A percentile compares a stretch with the other conserved stretches of the same genome.
Evolutionary conservation across 2,888 invertebrate species (phyloP).

Genomic region (Pollenia griseotomentosa): DNA sequence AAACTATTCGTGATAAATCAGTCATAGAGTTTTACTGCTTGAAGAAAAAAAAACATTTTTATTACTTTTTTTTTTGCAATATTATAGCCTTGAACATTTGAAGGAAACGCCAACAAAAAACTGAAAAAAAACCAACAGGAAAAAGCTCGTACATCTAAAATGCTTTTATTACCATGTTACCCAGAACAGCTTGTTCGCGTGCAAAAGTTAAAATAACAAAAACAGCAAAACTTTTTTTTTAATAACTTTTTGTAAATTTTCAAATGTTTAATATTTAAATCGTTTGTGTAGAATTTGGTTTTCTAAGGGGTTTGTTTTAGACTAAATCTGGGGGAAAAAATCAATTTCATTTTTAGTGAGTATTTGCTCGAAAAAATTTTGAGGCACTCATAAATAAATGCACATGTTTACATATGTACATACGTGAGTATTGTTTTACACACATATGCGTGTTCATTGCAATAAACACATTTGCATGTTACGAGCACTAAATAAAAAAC

Average conservation of each 20-base stretch:
- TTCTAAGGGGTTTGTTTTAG: neutral
- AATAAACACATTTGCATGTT: too few relatives aligned
- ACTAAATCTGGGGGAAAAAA: neutral
- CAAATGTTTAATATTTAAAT: conserved; percentile 40
- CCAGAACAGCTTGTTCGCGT: conserved; percentile 31
- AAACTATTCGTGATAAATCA: conserved; percentile 12
- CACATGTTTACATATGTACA: neutral
- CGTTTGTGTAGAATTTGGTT: neutral
- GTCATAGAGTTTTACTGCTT: neutral
- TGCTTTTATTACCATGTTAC: conserved; percentile 43
- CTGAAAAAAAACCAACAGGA: neutral
- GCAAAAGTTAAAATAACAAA: neutral
- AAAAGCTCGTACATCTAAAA: conserved; percentile 11
- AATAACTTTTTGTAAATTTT: conserved; percentile 44
- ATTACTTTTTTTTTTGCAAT: conserved; percentile 16
- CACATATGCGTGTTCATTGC: neutral
- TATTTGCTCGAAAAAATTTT: neutral
- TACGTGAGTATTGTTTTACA: neutral
- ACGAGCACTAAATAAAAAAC: too few relatives aligned
- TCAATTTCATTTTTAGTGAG: neutral
- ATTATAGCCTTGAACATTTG: conserved; percentile 40
- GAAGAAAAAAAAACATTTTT: neutral
- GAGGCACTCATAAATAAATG: neutral
- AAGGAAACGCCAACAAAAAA: conserved; percentile 11
- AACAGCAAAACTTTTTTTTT: conserved; percentile 3